These are phyloP conservation scores for Catocala fraxini DNA, from an alignment of 2,888 invertebrate species.

Conservation along the genomic window DNA sequence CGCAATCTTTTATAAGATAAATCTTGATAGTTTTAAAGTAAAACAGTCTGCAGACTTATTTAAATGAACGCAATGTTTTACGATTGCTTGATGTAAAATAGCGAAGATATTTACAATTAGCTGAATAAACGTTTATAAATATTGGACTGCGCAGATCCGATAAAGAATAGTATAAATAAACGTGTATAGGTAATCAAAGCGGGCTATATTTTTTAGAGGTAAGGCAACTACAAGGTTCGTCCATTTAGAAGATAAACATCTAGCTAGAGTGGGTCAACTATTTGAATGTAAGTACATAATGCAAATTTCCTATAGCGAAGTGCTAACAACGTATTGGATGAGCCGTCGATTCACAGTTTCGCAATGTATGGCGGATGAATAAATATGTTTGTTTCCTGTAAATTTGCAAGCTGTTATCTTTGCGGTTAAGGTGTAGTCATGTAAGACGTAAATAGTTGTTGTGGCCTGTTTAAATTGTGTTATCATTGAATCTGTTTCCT, in stretches of 20 bases:
- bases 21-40: background rate
- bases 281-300: constrained; percentile 62
- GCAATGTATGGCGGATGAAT: constrained; percentile 26
- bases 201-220: constrained; percentile 34
- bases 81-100: background rate
- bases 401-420: constrained; percentile 10
- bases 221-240: constrained; percentile 54
- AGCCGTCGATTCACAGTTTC: constrained; percentile 56
- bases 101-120: background rate
- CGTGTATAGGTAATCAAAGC: constrained; percentile 19
- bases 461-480: background rate
- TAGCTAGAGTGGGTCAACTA: constrained; percentile 53
- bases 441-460: constrained; percentile 3
- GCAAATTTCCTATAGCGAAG: constrained; percentile 61
- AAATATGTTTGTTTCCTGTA: constrained; percentile 28
- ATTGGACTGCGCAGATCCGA: background rate
- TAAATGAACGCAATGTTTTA: background rate
- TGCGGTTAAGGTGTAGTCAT: constrained; percentile 9
- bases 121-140: background rate
- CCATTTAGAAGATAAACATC: constrained; percentile 61
- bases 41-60: background rate
- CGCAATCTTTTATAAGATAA: constrained; percentile 2
- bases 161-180: constrained; percentile 10
- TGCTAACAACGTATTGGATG: constrained; percentile 61
- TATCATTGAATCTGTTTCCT: constrained; percentile 4